Percentiles rank a stretch among this genome's conserved stretches.
phyloP scores from a whole-genome alignment of 2,113 vertebrate genomes.

The Chloebia gouldiae region DNA sequence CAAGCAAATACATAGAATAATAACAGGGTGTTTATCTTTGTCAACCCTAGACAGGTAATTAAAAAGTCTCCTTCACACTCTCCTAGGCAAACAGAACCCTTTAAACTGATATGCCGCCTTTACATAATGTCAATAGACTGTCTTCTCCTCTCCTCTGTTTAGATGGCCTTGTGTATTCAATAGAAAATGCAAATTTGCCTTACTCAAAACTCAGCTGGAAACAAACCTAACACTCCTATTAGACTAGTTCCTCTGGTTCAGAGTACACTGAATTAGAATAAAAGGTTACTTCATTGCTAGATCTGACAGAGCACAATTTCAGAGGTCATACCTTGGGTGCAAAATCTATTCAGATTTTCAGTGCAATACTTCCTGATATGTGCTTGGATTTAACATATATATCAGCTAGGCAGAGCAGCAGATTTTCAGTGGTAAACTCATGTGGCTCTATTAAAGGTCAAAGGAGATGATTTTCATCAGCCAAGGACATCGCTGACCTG shows the following conservation, averaged over 20 bases:
- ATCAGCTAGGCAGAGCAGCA: neutral
- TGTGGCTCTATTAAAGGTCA: neutral
- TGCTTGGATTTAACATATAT: neutral
- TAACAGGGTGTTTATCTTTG: slow-evolving; percentile 66
- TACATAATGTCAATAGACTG: slow-evolving; percentile 54
- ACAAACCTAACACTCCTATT: neutral
- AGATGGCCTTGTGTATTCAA: slow-evolving; percentile 36
- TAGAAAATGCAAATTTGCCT: slow-evolving; percentile 46
- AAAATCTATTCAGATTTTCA: neutral
- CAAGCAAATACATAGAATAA: slow-evolving; percentile 67
- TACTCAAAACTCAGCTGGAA: neutral
- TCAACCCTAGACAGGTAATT: slow-evolving; percentile 66
- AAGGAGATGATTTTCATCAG: neutral
- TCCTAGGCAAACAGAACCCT: slow-evolving; percentile 60
- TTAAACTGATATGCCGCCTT: slow-evolving; percentile 38
- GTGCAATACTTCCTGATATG: neutral
- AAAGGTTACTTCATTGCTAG: neutral
- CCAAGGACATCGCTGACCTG: neutral
- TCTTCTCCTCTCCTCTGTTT: slow-evolving; percentile 20
- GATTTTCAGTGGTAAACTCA: neutral
- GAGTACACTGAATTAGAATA: neutral
- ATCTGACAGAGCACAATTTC: neutral
- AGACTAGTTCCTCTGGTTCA: neutral
- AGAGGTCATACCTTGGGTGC: neutral
- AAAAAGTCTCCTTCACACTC: slow-evolving; percentile 67